Conservation (phyloP, 2,888 invertebrate genomes). For the Panzeria rudis region DNA sequence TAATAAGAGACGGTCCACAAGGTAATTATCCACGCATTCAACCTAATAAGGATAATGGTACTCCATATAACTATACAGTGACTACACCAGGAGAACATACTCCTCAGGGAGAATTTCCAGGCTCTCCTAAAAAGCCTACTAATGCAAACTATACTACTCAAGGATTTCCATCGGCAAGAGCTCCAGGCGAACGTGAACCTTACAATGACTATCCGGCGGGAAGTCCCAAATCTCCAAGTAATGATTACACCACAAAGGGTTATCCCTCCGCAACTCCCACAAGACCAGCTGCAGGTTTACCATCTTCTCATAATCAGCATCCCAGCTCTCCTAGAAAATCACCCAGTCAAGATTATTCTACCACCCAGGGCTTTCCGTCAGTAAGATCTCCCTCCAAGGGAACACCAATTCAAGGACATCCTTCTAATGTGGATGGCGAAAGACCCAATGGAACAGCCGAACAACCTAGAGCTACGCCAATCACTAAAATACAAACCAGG, state of each 20-base stretch:
- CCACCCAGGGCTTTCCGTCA: conserved; percentile 77
- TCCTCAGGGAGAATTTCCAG: conserved; percentile 59
- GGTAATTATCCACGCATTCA: conserved; percentile 28
- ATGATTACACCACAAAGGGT: conserved; percentile 72
- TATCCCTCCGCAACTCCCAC: conserved; percentile 72
- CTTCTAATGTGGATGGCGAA: conserved; percentile 66
- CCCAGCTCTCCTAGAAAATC: conserved; percentile 73
- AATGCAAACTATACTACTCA: conserved; percentile 74
- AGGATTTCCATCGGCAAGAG: conserved; percentile 75
- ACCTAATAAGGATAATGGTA: background rate
- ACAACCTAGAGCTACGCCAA: conserved; percentile 4
- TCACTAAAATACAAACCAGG: conserved; percentile 52
- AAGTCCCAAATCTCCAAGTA: conserved; percentile 25
- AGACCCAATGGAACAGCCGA: conserved; percentile 32
- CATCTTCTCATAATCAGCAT: conserved; percentile 63
- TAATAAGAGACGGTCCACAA: conserved; percentile 67
- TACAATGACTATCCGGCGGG: conserved; percentile 1
- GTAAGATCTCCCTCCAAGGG: conserved; percentile 69
- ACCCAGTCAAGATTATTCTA: conserved; percentile 69
- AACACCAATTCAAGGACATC: conserved; percentile 74
- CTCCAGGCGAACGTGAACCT: conserved; percentile 20
- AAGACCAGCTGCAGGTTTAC: conserved; percentile 63
- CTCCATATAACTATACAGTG: conserved; percentile 50
- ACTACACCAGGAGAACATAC: conserved; percentile 64
- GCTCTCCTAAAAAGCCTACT: conserved; percentile 72